Conservation (phyloP, 2,888 invertebrate genomes). For the Chrysomela aeneicollis region DNA sequence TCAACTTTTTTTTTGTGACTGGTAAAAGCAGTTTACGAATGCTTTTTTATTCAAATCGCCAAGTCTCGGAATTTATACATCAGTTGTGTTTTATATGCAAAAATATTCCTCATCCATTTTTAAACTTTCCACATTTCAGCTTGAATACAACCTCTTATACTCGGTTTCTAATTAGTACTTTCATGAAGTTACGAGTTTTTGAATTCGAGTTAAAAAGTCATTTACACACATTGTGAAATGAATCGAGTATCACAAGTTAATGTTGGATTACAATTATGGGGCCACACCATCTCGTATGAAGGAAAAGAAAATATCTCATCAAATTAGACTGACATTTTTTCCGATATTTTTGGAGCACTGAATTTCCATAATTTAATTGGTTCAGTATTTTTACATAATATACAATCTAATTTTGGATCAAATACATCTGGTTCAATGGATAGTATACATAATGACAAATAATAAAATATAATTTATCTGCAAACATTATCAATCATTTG, state of each 20-base stretch:
- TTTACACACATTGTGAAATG: not conserved
- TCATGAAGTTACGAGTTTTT: not conserved
- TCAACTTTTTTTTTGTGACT: not conserved
- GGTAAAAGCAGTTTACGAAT: conserved; percentile 38
- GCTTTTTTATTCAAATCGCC: conserved; percentile 43
- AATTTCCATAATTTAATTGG: too few species aligned
- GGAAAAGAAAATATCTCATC: too few species aligned
- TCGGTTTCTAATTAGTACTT: conserved; percentile 27
- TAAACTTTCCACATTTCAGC: conserved; percentile 33
- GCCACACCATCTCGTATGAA: too few species aligned
- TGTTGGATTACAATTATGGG: not conserved
- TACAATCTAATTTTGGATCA: too few species aligned
- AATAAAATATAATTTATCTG: too few species aligned
- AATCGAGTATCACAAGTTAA: not conserved
- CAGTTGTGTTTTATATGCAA: conserved; percentile 35
- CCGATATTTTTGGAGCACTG: too few species aligned
- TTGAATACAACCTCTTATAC: conserved; percentile 27
- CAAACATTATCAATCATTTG: too few species aligned
- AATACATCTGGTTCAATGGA: too few species aligned
- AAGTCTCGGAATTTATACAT: conserved; percentile 41
- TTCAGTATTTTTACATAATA: too few species aligned
- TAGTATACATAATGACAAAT: too few species aligned
- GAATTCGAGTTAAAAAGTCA: not conserved
- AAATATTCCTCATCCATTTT: conserved; percentile 42
- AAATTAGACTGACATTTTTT: too few species aligned